Conservation (phyloP, 30 jellyfish, hydroid and myxozoan genomes). For the Haliclystus octoradiatus region DNA sequence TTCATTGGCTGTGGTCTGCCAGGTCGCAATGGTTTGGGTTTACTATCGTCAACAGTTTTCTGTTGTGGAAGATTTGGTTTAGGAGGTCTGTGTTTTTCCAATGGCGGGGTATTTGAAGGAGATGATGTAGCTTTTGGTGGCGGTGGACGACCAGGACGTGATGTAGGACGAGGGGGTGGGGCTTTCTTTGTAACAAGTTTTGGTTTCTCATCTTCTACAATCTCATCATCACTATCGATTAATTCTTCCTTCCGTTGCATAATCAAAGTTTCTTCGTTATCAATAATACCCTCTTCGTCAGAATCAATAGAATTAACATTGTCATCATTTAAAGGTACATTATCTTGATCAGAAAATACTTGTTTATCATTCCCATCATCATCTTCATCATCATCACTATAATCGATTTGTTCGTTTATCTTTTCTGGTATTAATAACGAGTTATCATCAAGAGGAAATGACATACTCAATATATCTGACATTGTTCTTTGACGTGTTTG, state of each 20-base stretch:
- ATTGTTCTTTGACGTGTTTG: conserved; percentile 27
- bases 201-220: neutral
- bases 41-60: too few species aligned
- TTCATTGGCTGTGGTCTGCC: too few species aligned
- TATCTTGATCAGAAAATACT: neutral
- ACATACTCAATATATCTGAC: conserved; percentile 47
- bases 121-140: conserved; percentile 15
- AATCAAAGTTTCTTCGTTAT: neutral
- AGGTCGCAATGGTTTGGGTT: too few species aligned
- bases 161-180: conserved; percentile 53
- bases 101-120: too few species aligned
- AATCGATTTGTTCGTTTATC: conserved; percentile 73
- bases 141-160: conserved; percentile 51
- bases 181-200: neutral
- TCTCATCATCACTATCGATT: neutral
- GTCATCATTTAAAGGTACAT: too few species aligned
- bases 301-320: neutral
- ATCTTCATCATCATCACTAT: conserved; percentile 57
- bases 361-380: conserved; percentile 47
- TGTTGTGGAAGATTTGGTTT: too few species aligned
- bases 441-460: conserved; percentile 9
- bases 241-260: neutral
- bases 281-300: neutral
- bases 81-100: too few species aligned
- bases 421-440: conserved; percentile 78